Conservation (phyloP, 2,888 invertebrate genomes). For the Elmis aenea region DNA sequence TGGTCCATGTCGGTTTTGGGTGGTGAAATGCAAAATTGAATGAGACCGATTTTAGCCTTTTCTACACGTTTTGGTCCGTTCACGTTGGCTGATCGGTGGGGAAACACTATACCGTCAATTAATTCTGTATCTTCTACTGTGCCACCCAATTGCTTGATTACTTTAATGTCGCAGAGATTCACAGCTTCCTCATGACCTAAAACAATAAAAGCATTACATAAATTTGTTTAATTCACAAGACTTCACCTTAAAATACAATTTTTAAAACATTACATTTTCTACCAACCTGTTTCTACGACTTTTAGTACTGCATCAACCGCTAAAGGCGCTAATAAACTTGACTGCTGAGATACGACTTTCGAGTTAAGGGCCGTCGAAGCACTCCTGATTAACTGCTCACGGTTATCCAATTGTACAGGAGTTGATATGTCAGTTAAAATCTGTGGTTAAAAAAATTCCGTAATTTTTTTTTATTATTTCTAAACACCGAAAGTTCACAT, state of each 20-base stretch:
- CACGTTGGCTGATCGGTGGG: constrained; percentile 80
- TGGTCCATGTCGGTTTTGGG: constrained; percentile 99
- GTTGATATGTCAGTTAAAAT: constrained; percentile 81
- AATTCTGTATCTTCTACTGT: constrained; percentile 97
- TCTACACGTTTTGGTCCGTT: constrained; percentile 92
- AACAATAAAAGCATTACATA: constrained; percentile 12
- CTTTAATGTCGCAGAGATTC: constrained; percentile 92
- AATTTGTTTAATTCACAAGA: background rate
- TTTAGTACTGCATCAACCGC: constrained; percentile 95
- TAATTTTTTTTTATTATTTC: background rate
- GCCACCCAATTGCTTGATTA: constrained; percentile 94
- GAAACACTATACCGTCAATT: constrained; percentile 91
- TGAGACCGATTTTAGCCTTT: constrained; percentile 97
- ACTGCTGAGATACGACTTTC: constrained; percentile 98
- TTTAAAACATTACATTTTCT: background rate
- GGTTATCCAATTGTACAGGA: constrained; percentile 80
- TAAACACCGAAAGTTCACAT: background rate
- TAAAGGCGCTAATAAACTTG: constrained; percentile 89
- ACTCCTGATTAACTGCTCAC: constrained; percentile 82
- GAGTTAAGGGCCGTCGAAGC: constrained; percentile 98
- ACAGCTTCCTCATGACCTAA: constrained; percentile 60
- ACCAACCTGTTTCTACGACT: constrained; percentile 60
- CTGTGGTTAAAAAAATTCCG: constrained; percentile 28
- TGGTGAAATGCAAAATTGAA: constrained; percentile 99
- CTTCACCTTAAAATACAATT: background rate